Base-by-base conservation (phyloP, 2,797 vertebrate genomes). In the Delichon dasypus region DNA sequence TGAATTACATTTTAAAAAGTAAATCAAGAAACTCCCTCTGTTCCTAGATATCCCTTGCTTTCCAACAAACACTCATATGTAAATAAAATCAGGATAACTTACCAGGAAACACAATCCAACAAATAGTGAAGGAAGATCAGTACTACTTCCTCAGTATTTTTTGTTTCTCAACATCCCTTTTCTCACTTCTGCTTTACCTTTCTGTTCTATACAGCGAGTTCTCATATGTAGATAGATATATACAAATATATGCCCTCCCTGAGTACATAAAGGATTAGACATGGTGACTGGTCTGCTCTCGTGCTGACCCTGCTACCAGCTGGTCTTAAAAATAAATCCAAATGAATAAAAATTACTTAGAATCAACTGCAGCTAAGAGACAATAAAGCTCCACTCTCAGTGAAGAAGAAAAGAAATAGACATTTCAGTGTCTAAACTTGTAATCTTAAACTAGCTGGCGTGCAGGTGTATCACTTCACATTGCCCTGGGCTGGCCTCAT, bases 241-340 rank as follows among this genome's bases (percentile, higher is more conserved):
- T 65, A 27, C n/a, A 62, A 54, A 55, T 66, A 61, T 17, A 72
- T 50, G 66, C 42, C 58, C 66, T 90, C 51, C 36, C 55, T 51
- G 55, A 77, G 29, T 77, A 66, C 23, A 45, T 22, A 34, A 66
- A 85, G 44, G 44, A 64, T 84, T 89, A 88, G 64, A 62, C 26
- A 30, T 10, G 29, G 54, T 71, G 79, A 86, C 27, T 79, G 78
- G 75, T 36, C 55, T 53, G 29, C 38, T 85, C 54, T 72, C 1
- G 0, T 38, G 20, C 66, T 80, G 42, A 77, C 53, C 53, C 75
- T 85, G 48, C 42, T 65, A 77, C 48, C 22, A 81, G 50, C 16
- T 36, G 65, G 13, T 75, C 71, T 86, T 70, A 84, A 94, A 95
- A 87, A 87, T 38, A 82, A 86, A 91, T 45, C 44, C 34, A 80